Conservation (phyloP, 2,888 invertebrate species). For the Nymphalis c-album region DNA sequence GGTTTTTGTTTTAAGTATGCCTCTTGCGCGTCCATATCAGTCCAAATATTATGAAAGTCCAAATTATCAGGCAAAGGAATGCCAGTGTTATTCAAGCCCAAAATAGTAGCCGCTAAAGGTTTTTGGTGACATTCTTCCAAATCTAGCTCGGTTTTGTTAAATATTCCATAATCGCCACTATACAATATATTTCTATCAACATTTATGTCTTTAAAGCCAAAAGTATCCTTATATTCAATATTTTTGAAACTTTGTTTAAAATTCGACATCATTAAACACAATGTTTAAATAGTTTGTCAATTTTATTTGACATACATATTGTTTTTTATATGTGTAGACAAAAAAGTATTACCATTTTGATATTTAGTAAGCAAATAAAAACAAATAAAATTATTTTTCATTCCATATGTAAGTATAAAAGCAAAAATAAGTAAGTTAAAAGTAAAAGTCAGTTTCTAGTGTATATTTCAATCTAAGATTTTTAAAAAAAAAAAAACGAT, state of each 20-base stretch:
- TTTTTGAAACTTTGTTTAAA: conserved; percentile 48
- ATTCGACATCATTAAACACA: conserved; percentile 13
- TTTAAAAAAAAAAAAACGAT: too few relatives aligned
- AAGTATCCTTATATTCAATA: conserved; percentile 54
- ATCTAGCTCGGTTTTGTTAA: conserved; percentile 38
- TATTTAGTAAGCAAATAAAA: too few relatives aligned
- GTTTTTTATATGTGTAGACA: conserved; percentile 6
- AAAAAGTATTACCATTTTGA: conserved; percentile 13
- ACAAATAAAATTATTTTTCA: too few relatives aligned
- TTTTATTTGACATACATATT: not conserved
- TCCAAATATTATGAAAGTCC: conserved; percentile 63
- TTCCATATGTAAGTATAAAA: too few relatives aligned
- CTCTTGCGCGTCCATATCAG: conserved; percentile 77
- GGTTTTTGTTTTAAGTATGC: conserved; percentile 76
- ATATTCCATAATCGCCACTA: conserved; percentile 45
- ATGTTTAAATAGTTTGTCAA: not conserved
- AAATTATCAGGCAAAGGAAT: conserved; percentile 50
- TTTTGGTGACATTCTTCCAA: conserved; percentile 36
- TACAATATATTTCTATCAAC: conserved; percentile 50
- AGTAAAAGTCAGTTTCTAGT: too few relatives aligned
- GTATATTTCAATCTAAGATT: too few relatives aligned
- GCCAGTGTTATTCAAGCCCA: conserved; percentile 66
- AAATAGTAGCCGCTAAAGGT: conserved; percentile 59
- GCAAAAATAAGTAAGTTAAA: too few relatives aligned
- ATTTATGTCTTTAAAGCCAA: conserved; percentile 45